phyloP scores from a whole-genome alignment of 1,140 invertebrate species.

The Tribolium castaneum region DNA sequence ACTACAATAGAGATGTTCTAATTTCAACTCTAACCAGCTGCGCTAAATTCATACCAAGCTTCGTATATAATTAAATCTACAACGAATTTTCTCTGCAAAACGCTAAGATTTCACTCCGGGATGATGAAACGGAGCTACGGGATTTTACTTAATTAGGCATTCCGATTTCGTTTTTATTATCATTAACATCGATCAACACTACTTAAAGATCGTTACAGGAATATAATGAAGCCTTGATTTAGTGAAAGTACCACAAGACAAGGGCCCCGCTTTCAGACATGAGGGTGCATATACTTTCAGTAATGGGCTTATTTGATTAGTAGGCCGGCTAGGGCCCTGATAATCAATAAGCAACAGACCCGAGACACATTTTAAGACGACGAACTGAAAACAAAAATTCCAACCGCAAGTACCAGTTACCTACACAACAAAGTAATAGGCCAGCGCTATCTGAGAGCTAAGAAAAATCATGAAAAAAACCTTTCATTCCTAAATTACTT shows the following conservation, averaged over 20 bases:
- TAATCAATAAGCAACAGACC: conserved; percentile 21
- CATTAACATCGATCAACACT: conserved; percentile 24
- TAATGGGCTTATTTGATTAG: conserved; percentile 33
- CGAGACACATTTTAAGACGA: no score
- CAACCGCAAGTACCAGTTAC: no score
- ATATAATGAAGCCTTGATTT: conserved; percentile 4
- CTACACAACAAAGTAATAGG: no score
- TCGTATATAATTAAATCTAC: conserved; percentile 5
- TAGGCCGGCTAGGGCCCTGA: neutral
- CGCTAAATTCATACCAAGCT: neutral
- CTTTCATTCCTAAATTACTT: no score
- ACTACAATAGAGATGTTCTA: neutral
- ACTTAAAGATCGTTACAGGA: neutral
- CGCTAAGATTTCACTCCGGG: neutral
- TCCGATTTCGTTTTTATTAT: neutral
- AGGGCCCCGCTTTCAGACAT: neutral
- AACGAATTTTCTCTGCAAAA: conserved; percentile 3
- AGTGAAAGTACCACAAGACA: neutral
- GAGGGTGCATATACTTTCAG: conserved; percentile 21
- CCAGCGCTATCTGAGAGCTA: no score
- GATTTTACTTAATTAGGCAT: neutral
- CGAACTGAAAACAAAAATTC: no score
- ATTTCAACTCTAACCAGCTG: conserved; percentile 1
- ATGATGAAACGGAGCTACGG: neutral
- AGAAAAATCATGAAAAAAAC: no score